These are phyloP conservation scores for Punctoribates punctum DNA, from an alignment of 2,888 invertebrate species.

Conservation along the genomic window DNA sequence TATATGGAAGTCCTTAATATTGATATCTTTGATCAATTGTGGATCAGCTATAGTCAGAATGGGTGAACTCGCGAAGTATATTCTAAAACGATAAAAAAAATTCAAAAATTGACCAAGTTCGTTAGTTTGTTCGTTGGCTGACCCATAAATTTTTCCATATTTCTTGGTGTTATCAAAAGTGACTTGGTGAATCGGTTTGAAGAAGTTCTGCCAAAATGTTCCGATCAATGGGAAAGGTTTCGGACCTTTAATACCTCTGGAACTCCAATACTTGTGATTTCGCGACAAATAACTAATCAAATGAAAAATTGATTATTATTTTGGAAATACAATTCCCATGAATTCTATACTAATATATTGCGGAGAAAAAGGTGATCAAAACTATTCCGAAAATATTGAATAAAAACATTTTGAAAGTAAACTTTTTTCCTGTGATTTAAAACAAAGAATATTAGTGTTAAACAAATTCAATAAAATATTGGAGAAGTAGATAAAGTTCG, in stretches of 20 bases:
- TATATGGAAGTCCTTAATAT: slow-evolving; percentile 45
- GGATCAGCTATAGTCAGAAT: slow-evolving; percentile 36
- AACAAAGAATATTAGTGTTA: too few relatives aligned
- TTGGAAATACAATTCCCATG: too few relatives aligned
- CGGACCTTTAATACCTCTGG: not conserved
- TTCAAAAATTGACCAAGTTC: not conserved
- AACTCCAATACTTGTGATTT: slow-evolving; percentile 8
- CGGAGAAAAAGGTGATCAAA: too few relatives aligned
- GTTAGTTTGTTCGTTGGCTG: not conserved
- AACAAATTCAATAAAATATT: too few relatives aligned
- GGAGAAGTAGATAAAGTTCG: too few relatives aligned
- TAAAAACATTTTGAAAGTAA: too few relatives aligned
- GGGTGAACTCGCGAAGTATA: not conserved
- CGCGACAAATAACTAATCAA: slow-evolving; percentile 25
- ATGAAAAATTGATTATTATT: too few relatives aligned
- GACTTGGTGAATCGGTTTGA: not conserved
- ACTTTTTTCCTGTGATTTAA: too few relatives aligned
- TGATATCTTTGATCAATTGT: slow-evolving; percentile 42
- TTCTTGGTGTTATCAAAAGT: not conserved
- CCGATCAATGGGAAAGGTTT: not conserved
- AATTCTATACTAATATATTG: too few relatives aligned
- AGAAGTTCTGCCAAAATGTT: not conserved
- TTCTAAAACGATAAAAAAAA: too few relatives aligned
- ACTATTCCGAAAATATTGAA: too few relatives aligned
- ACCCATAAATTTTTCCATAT: slow-evolving; percentile 23